A percentile compares a stretch with the other conserved stretches of the same genome.
Conservation (phyloP, 2,113 vertebrate species). For the Piaya cayana region DNA sequence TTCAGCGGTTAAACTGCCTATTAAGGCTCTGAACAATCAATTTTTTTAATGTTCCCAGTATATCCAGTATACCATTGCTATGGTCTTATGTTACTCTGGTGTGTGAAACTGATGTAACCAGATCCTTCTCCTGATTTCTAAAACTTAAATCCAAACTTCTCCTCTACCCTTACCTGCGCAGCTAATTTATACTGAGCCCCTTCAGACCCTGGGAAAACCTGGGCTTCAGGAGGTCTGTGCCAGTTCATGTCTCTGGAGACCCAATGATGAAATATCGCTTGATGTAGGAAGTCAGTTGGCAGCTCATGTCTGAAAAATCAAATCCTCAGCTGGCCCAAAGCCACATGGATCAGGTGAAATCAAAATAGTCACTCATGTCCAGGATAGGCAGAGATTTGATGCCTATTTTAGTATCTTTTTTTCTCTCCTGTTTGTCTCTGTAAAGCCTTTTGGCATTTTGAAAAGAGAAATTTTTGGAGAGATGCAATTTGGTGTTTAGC, state of each 20-base stretch:
- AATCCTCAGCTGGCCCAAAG: not conserved
- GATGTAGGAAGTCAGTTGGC: fast-evolving
- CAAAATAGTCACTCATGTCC: too few relatives aligned
- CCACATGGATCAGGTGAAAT: not conserved
- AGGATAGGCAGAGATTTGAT: not conserved
- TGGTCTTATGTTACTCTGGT: fast-evolving
- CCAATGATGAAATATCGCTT: fast-evolving
- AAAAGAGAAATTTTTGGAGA: not conserved
- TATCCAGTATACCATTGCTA: not conserved
- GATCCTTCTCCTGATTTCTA: not conserved
- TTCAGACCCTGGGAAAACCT: too few relatives aligned
- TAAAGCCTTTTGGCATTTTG: not conserved
- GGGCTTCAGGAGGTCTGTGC: not conserved
- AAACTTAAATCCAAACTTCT: not conserved
- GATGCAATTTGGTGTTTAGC: not conserved
- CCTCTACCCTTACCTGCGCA: not conserved
- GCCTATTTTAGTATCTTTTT: not conserved
- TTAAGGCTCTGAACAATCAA: not conserved
- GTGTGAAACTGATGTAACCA: too few relatives aligned
- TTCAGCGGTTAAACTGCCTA: not conserved
- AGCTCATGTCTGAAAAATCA: too few relatives aligned
- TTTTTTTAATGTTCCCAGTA: not conserved
- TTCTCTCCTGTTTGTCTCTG: not conserved
- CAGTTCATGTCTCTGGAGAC: fast-evolving
- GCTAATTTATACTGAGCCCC: not conserved